Evolutionary conservation across 2,113 vertebrate genomes (phyloP).

Genomic region (Oxyura jamaicensis): DNA sequence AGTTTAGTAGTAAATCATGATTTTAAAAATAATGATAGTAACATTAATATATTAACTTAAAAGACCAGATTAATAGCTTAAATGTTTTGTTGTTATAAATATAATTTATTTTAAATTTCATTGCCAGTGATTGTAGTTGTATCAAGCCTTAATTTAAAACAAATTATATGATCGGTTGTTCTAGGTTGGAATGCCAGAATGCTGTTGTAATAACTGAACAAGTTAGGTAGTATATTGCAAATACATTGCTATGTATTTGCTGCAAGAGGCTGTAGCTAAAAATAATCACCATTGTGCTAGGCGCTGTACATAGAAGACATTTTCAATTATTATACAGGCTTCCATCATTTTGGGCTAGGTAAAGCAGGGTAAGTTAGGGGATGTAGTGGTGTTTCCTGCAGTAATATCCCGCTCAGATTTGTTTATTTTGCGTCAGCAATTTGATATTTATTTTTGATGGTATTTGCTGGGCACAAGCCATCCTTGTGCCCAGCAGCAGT

Average conservation of each 20-base stretch:
- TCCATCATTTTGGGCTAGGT: not conserved
- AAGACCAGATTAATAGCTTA: not conserved
- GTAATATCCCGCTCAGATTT: not conserved
- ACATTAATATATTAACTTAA: not conserved
- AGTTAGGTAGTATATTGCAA: not conserved
- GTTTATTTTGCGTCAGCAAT: not conserved
- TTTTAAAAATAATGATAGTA: not conserved
- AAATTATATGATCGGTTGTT: not conserved
- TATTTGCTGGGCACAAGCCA: not conserved
- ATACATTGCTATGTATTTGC: fast-evolving
- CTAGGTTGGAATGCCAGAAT: not conserved
- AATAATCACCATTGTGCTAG: not conserved
- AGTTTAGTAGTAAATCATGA: not conserved
- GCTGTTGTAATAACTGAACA: not conserved
- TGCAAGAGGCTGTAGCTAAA: not conserved
- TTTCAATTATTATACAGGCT: not conserved
- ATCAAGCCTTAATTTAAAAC: not conserved
- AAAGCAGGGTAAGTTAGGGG: not conserved
- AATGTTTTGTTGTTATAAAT: not conserved
- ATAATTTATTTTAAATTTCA: not conserved
- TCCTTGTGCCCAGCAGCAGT: not conserved
- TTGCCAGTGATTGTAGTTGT: not conserved
- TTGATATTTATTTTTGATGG: not conserved
- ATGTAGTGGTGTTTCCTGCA: not conserved
- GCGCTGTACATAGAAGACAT: not conserved